Evolutionary conservation across 2,113 vertebrate species (phyloP), one percentile per base, ranked within the genome.

Genomic region (Hemibagrus wyckioides): DNA sequence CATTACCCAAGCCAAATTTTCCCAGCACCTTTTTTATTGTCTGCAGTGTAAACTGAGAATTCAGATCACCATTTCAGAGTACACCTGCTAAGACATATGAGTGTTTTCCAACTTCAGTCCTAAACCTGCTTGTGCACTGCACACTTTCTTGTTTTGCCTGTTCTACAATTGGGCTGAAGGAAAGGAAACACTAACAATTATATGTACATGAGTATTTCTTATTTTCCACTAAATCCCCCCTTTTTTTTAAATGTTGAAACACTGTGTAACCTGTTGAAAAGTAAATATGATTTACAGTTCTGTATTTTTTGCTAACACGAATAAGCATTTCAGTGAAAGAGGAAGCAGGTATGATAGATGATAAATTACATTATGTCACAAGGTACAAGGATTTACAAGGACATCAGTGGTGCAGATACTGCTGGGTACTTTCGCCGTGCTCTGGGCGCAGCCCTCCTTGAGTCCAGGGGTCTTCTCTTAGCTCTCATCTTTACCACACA

Each of bases 401-500:
- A 6, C 52, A 75, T 17, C 11, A 87, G 52, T 48, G 79, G 52
- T 33, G 54, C 19, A 52, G 71, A 86, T 6, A 30, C 50, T 15
- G 39, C 6, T 52, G 57, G 6, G 13, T 28, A 1, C 23, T 50
- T 75, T 23, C 89, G 36, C 13, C 30, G 61, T 15, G 3, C 44
- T 7, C 56, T 28, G 61, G 17, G 23, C 25, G 76, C 65, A 65
- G 36, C 11, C 50, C 54, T n/a, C 30, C 36, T 79, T 44, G 69
- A 39, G 54, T n/a, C 21, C 10, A 59, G 1, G 41, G 56, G 23
- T 33, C 8, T 83, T 73, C 77, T 76, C 44, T 14, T 90, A 50
- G 23, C 30, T 86, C 67, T 92, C 63, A 61, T 90, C 80, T 87
- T 92, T 13, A 88, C 19, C 25, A 28, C 80, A 39, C 92, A 69